Evolutionary conservation across 2,888 invertebrate genomes (phyloP), one percentile per base, ranked within the genome.

Genomic region (Vanessa cardui): DNA sequence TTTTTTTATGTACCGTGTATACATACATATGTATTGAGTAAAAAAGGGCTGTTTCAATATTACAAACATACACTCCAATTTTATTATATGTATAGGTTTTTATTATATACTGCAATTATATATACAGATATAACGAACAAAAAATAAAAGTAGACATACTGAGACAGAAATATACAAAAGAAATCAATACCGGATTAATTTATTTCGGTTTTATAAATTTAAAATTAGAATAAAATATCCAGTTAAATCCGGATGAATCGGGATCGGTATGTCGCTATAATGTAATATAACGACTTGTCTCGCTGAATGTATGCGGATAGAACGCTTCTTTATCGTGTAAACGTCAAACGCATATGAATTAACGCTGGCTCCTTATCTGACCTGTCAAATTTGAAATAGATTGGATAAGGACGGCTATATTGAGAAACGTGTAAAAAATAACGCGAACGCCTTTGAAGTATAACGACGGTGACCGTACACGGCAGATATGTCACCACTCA

Each of bases 381-480:
- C 66, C 76, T 84, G 89, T 88, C 88, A 87, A 84, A 84, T 82
- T 83, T 84, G 80, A 84, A 86, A 87, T 84, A 84, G 84, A 79
- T 76, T 73, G 85, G 85, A 86, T 85, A 83, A 82, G 69, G 71
- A 67, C 63, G 54, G 66, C 58, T 75, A 76, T 74, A 76, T 75
- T 74, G 66, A 73, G 70, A 75, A 75, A 72, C 70, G 63, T 69
- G 56, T 66, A 69, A 71, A 64, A 69, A 67, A 63, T 61, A 68
- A 62, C 31, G 58, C 62, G 50, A 62, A 62, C 45, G 45, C 45
- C 66, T 62, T 61, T 59, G 62, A 54, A n/a, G 54, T 54, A 31
- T 33, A 31, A 54, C 47, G 47, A 47, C 54, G 26, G 26, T 20
- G 8, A 54, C 26, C 54, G 54, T 26, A n/a, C 54, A 21, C 50